phyloP scores from a whole-genome alignment of 2,113 vertebrate species.

The Ictidomys tridecemlineatus region DNA sequence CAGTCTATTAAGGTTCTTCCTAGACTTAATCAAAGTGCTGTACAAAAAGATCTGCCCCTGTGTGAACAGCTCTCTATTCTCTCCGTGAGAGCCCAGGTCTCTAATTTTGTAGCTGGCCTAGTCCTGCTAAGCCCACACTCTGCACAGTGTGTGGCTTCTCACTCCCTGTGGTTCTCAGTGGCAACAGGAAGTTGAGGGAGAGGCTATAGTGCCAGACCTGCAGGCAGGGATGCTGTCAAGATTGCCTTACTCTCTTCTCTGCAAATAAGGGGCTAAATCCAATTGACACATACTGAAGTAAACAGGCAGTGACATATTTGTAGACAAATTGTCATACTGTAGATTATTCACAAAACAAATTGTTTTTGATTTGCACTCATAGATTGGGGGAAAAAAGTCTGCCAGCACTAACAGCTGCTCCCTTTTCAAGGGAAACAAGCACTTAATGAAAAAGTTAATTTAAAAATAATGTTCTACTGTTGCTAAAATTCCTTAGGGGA shows the following conservation, averaged over 20 bases:
- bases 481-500: conserved; percentile 74
- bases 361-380: conserved; percentile 84
- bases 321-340: conserved; percentile 88
- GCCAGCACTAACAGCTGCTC: conserved; percentile 84
- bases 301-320: conserved; percentile 89
- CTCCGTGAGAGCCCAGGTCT: conserved; percentile 70
- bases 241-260: conserved; percentile 81
- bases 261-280: conserved; percentile 84
- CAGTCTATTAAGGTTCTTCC: conserved; percentile 83
- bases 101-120: conserved; percentile 81
- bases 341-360: conserved; percentile 87
- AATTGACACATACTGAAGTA: conserved; percentile 84
- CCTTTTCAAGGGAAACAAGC: conserved; percentile 74
- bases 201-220: conserved; percentile 66
- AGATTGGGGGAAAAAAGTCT: conserved; percentile 69
- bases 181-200: conserved; percentile 75
- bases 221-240: conserved; percentile 75
- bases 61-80: conserved; percentile 70
- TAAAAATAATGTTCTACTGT: conserved; percentile 71
- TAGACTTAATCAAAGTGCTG: conserved; percentile 82
- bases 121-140: conserved; percentile 68
- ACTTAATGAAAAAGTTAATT: conserved; percentile 83
- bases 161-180: conserved; percentile 76
- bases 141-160: conserved; percentile 72
- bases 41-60: conserved; percentile 73